A percentile compares a stretch with the other conserved stretches of the same genome.
These are phyloP conservation scores for Lepus europaeus DNA, from an alignment of 2,113 vertebrate species.

Conservation along the genomic window DNA sequence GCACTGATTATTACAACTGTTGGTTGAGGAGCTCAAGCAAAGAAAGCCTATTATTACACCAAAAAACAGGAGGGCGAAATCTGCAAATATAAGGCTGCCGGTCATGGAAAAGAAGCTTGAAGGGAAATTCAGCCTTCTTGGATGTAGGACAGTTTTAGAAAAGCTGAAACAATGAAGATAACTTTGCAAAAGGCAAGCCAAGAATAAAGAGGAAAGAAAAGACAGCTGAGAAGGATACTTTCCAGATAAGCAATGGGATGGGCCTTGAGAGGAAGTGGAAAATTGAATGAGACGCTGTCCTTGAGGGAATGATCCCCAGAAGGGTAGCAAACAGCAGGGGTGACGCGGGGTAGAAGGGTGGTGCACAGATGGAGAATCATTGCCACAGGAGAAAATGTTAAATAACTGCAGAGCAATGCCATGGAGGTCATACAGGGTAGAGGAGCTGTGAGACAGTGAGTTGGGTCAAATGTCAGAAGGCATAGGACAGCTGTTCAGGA, in stretches of 20 bases:
- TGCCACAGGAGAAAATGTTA: not conserved
- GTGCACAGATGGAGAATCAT: not conserved
- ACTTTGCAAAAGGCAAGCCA: not conserved
- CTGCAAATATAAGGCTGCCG: not conserved
- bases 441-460: not conserved
- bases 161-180: not conserved
- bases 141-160: not conserved
- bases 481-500: not conserved
- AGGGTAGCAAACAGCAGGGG: not conserved
- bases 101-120: not conserved
- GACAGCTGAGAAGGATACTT: not conserved
- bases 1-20: no score
- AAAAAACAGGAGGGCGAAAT: not conserved
- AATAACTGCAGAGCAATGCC: not conserved
- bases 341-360: not conserved
- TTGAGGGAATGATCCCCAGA: not conserved
- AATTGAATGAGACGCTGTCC: not conserved
- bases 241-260: not conserved
- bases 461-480: not conserved
- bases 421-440: not conserved
- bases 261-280: not conserved
- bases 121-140: not conserved
- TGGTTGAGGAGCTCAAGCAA: not conserved
- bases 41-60: not conserved
- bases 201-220: not conserved